Evolutionary conservation across 2,113 vertebrate genomes (phyloP), one percentile per base, ranked within the genome.

Genomic region (Siniperca knerii): DNA sequence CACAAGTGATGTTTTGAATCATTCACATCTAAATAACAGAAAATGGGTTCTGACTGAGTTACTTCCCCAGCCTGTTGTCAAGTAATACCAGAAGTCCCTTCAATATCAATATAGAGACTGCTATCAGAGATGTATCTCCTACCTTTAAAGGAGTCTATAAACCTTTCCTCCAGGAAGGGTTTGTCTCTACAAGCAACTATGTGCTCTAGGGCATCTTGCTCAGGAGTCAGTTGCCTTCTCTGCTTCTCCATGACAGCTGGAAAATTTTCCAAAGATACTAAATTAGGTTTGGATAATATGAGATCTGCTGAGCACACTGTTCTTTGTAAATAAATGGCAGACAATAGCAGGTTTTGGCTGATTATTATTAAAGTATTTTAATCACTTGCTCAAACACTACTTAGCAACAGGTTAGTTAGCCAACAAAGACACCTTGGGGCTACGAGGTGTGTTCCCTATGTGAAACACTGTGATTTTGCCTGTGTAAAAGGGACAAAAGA

Each of bases 121-220:
- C 9, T 3, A n/a, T 33, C 4, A 65, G 0, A 72, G 35, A 65
- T 46, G 23, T 15, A 42, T 1, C 7, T 33, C 84, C 3, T 50
- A 92, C 90, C 86, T 88, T 90, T 92, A 72, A 68, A 75, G 4
- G 44, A 25, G 54, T 90, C 67, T 16, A 91, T 84, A 25, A 74
- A 77, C 18, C 64, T 60, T 64, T 71, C 67, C 18, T 82, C 67
- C 33, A 90, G 54, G 3, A 80, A 88, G 1, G 50, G 33, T 86
- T 91, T 90, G 75, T 91, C 90, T 80, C 9, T 84, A 7, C 44
- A 9, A 35, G 54, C 67, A 46, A n/a, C 16, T 52, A 88, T 88
- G 65, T 92, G 82, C n/a, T 81, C 21, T 61, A 87, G 16, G 20
- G 84, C 86, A 73, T 90, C 84, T 60, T 83, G 42, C 61, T 81